A percentile compares a stretch with the other conserved stretches of the same genome.
Evolutionary conservation across 2,113 vertebrate species (phyloP).

Genomic region (Podarcis raffonei): DNA sequence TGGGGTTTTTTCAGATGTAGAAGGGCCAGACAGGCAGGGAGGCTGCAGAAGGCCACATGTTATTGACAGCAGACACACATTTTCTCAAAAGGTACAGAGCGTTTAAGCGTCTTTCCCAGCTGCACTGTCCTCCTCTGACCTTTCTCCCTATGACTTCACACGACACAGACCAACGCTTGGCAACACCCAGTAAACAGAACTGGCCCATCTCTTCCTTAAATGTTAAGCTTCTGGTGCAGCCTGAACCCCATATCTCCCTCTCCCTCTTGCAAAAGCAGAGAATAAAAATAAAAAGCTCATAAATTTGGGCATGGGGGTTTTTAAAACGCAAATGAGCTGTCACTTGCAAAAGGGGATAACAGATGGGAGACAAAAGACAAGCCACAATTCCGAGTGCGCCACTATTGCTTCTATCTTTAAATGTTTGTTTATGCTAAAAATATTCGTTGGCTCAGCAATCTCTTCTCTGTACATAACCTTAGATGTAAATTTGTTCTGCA

Average conservation of each 20-base stretch:
- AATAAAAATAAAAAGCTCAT: background rate
- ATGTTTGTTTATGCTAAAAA: conserved; percentile 70
- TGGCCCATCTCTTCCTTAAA: background rate
- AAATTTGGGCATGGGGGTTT: conserved; percentile 41
- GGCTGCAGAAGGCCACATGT: too few relatives aligned
- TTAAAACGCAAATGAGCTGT: conserved; percentile 48
- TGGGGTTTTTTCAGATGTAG: too few relatives aligned
- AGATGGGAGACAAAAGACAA: conserved; percentile 65
- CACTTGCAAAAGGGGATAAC: conserved; percentile 58
- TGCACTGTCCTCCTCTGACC: background rate
- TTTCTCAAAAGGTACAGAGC: background rate
- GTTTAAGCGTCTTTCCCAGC: background rate
- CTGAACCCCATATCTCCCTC: background rate
- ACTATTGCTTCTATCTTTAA: conserved; percentile 65
- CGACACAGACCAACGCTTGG: too few relatives aligned
- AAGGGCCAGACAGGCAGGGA: too few relatives aligned
- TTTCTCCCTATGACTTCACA: background rate
- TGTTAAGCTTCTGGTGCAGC: background rate
- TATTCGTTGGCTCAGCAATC: conserved; percentile 44
- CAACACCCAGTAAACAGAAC: too few relatives aligned
- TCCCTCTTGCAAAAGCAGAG: background rate
- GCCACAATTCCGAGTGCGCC: conserved; percentile 6
- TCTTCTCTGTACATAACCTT: conserved; percentile 44
- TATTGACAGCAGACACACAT: background rate
- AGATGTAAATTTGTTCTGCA: background rate